Evolutionary conservation across 2,797 vertebrate genomes (phyloP), one percentile per base, ranked within the genome.

Genomic region (Gephyroberyx darwinii): DNA sequence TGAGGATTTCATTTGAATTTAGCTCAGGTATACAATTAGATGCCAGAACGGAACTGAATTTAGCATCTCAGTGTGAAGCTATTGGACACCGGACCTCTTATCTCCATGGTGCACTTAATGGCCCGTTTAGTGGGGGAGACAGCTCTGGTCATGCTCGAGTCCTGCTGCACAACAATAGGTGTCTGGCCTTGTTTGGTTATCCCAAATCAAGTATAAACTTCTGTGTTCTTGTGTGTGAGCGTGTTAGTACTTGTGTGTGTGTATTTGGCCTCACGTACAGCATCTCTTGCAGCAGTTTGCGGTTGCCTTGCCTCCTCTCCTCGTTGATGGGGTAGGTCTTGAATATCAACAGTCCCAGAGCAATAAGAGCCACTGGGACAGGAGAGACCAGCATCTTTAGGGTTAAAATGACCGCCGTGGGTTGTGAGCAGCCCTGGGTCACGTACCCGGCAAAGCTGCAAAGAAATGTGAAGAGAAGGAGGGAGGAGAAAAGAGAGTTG

Each of bases 261-360:
- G 14, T 43, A 19, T 76, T 43, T 30, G 50, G 69, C 53, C 54
- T 57, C 57, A 89, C 93, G 93, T 84, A 96, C 96, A 95, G 85
- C 31, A 95, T 80, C 50, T 95, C 83, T 84, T 96, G 94, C 53
- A 99, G 89, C 10, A 93, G 90, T 82, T 95, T 96, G 58, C 91
- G 95, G 90, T 98, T 99, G 26, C 92, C 74, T 75, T 83, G 91
- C 78, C 96, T 88, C 74, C 88, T 94, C 41, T 96, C 91, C 84
- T 99, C 97, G 0, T 98, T 86, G 0, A 99, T 98, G 35, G 98
- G 98, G 63, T 99, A 99, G 0, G 95, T 91, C 79, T 84, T 95
- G 81, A 99, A 94, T 22, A 99, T 94, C 37, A 97, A 65, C 54
- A 99, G 91, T 41, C 98, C 96, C 57, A 98, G 66, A 7, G 91